Evolutionary conservation across 2,113 vertebrate genomes (phyloP), one percentile per base, ranked within the genome.

Genomic region (Patagioenas fasciata): DNA sequence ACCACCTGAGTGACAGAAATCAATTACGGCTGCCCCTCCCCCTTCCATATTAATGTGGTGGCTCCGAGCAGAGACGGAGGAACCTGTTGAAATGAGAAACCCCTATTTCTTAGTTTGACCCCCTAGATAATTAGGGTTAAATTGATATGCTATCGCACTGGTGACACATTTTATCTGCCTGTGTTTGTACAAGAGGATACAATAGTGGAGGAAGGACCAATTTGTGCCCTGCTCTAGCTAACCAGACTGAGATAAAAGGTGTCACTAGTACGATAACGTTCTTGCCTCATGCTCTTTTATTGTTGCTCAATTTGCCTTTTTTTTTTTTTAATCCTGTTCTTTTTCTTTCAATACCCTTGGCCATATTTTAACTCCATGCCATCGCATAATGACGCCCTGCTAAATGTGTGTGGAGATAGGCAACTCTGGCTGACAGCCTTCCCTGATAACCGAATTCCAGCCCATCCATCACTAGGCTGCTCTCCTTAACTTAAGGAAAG

Each of bases 81-180:
- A 96, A 98, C 98, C 98, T 98, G 98, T 98, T 98, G 98, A 98
- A 98, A 98, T 72, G 96, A 97, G 97, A 98, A 98, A 97, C 97
- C 97, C 97, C 97, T 97, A 98, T 98, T 98, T 98, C 97, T 97
- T 97, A 85, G 26, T 89, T 95, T 98, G 98, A 98, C 98, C 98
- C 98, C 95, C 97, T 95, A 93, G 97, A 98, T 98, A 98, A 98
- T 98, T 98, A 97, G 96, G 98, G 98, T 98, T 98, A 98, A 98
- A 98, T 97, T 98, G 98, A 98, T 98, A 97, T n/a, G 92, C 97
- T 98, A 95, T 98, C 98, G 54, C 97, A 93, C 91, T 54, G 91
- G 97, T 98, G 98, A 98, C 98, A 98, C 98, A 95, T 98, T 98
- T 97, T 98, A 97, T 98, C 97, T 97, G 97, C 97, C 81, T 98